Percentiles rank a stretch among this genome's conserved stretches.
These are phyloP conservation scores for Drosophila rhopaloa DNA, from an alignment of 1,140 invertebrate genomes.

Conservation along the genomic window DNA sequence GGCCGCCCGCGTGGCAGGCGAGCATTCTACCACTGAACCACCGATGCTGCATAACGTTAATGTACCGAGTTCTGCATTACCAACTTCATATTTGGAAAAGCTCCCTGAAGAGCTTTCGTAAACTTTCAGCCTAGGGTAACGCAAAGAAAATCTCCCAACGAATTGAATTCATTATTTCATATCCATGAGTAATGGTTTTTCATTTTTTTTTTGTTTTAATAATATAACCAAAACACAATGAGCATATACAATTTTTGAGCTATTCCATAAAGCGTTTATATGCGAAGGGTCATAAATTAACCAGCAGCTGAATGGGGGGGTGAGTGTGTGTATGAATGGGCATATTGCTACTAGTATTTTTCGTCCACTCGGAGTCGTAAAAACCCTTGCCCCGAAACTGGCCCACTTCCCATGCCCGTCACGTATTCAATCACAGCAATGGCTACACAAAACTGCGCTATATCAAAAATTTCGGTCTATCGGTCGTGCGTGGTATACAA, in stretches of 20 bases:
- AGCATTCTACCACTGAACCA: slow-evolving; percentile 90
- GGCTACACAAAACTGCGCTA: slow-evolving; percentile 80
- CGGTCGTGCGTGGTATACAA: slow-evolving; percentile 73
- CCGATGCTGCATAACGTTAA: slow-evolving; percentile 84
- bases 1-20: slow-evolving; percentile 94
- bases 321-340: slow-evolving; percentile 19
- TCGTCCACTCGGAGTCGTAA: slow-evolving; percentile 39
- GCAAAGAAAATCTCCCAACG: background rate
- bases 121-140: slow-evolving; percentile 35
- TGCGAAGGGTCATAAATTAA: slow-evolving; percentile 54
- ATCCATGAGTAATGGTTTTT: slow-evolving; percentile 38
- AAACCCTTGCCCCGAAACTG: slow-evolving; percentile 61
- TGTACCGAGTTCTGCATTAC: background rate
- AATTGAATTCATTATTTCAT: slow-evolving; percentile 18
- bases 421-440: slow-evolving; percentile 82
- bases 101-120: slow-evolving; percentile 17
- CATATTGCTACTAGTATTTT: slow-evolving; percentile 28
- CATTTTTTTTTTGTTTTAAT: slow-evolving; percentile 5
- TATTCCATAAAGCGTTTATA: slow-evolving; percentile 70
- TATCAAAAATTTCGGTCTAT: slow-evolving; percentile 75
- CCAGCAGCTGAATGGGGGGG: slow-evolving; percentile 8
- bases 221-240: slow-evolving; percentile 28
- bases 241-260: slow-evolving; percentile 32
- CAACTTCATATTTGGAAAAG: background rate
- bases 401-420: slow-evolving; percentile 54